These are phyloP conservation scores for Poeciliopsis gracilis DNA, from an alignment of 2,797 vertebrate genomes.

Conservation along the genomic window DNA sequence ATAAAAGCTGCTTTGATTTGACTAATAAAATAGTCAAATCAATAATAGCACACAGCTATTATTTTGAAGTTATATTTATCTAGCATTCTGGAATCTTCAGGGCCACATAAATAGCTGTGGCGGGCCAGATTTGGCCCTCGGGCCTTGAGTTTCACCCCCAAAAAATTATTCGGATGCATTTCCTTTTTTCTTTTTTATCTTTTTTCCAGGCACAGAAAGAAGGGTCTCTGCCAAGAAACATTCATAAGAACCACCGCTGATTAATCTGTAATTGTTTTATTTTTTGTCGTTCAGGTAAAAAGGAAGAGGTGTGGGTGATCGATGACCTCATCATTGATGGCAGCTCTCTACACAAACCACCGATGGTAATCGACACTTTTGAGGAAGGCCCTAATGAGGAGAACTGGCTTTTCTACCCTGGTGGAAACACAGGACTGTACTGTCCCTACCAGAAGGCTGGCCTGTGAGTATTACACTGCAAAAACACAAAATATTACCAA, in stretches of 20 bases:
- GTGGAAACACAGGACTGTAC: constrained; percentile 95
- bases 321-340: constrained; percentile 98
- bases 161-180: too few species aligned
- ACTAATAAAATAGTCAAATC: too few species aligned
- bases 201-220: background rate
- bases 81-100: too few species aligned
- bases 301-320: constrained; percentile 98
- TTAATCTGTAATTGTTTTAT: constrained; percentile 12
- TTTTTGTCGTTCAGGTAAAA: constrained; percentile 85
- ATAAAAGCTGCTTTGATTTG: too few species aligned
- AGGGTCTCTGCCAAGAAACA: background rate
- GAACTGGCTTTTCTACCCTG: constrained; percentile 97
- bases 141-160: too few species aligned
- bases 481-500: constrained; percentile 1
- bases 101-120: too few species aligned
- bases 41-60: too few species aligned
- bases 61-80: too few species aligned
- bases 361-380: constrained; percentile 91
- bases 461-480: constrained; percentile 82
- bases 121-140: too few species aligned
- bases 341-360: constrained; percentile 88
- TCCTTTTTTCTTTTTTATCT: too few species aligned
- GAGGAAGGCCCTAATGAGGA: constrained; percentile 92
- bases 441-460: constrained; percentile 95
- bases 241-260: background rate